Conservation (phyloP, 2,797 vertebrate genomes). For the Hoplostethus atlanticus region DNA sequence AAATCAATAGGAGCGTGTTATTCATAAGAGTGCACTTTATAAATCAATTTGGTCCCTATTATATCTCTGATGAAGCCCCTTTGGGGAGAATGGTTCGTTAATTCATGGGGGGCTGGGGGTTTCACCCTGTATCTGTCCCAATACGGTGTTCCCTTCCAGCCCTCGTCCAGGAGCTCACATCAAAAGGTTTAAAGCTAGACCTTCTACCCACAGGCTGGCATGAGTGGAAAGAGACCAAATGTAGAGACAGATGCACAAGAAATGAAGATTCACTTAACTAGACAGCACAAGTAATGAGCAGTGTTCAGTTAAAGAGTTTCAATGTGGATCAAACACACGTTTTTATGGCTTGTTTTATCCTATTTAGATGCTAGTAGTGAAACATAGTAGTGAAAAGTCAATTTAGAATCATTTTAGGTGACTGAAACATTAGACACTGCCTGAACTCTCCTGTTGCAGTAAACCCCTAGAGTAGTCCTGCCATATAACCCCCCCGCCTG, state of each 20-base stretch:
- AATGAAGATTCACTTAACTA: too few relatives aligned
- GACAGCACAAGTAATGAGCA: too few relatives aligned
- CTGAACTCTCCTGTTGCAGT: too few relatives aligned
- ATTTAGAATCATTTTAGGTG: slow-evolving; percentile 1
- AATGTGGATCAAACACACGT: neutral
- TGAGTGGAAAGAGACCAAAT: slow-evolving; percentile 1
- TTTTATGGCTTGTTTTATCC: slow-evolving; percentile 15
- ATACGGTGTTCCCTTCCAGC: slow-evolving; percentile 18
- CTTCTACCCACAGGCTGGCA: neutral
- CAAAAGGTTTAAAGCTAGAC: slow-evolving; percentile 40
- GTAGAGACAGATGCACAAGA: neutral
- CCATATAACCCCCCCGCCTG: neutral
- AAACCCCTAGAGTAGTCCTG: neutral
- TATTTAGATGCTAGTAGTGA: slow-evolving; percentile 17
- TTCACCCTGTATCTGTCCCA: slow-evolving; percentile 24
- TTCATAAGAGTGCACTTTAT: slow-evolving; percentile 77
- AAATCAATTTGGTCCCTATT: slow-evolving; percentile 79
- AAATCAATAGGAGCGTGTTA: slow-evolving; percentile 74
- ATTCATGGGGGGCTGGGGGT: slow-evolving; percentile 54
- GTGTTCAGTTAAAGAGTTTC: neutral
- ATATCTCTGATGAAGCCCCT: slow-evolving; percentile 76
- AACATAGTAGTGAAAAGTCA: neutral
- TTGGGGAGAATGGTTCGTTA: slow-evolving; percentile 74
- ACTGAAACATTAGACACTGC: neutral
- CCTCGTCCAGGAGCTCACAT: slow-evolving; percentile 11